phyloP scores from a whole-genome alignment of 2,797 vertebrate genomes.

The Macropodus opercularis region DNA sequence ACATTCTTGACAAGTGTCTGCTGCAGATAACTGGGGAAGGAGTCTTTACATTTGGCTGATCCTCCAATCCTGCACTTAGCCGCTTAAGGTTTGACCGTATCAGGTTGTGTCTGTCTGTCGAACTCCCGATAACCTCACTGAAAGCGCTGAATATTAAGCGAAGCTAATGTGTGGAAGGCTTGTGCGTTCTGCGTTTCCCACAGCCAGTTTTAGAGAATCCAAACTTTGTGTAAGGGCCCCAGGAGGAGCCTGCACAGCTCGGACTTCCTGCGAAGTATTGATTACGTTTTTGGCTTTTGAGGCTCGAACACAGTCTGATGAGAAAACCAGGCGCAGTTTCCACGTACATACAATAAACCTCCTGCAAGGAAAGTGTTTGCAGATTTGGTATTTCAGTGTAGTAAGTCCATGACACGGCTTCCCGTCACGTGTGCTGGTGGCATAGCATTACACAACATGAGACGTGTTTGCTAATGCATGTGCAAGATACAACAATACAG shows the following conservation, averaged over 20 bases:
- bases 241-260: slow-evolving; percentile 20
- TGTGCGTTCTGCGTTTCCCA: neutral
- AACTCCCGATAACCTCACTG: slow-evolving; percentile 26
- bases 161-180: slow-evolving; percentile 9
- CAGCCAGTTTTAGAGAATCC: slow-evolving; percentile 12
- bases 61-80: slow-evolving; percentile 16
- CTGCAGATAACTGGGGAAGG: slow-evolving; percentile 29
- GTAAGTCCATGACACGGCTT: neutral
- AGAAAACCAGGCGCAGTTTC: slow-evolving; percentile 9
- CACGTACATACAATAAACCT: slow-evolving; percentile 5
- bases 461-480: neutral
- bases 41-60: slow-evolving; percentile 22
- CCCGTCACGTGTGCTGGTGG: too few species aligned
- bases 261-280: slow-evolving; percentile 19
- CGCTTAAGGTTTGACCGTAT: slow-evolving; percentile 3
- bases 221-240: slow-evolving; percentile 22
- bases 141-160: slow-evolving; percentile 25
- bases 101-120: slow-evolving; percentile 3
- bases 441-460: slow-evolving; percentile 2
- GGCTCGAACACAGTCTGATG: neutral
- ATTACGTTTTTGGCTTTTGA: slow-evolving; percentile 6
- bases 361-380: neutral
- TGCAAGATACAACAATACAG: neutral
- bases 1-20: slow-evolving; percentile 33
- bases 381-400: neutral